Evolutionary conservation across 2,888 invertebrate species (phyloP).

Genomic region (Melanostoma mellinum): DNA sequence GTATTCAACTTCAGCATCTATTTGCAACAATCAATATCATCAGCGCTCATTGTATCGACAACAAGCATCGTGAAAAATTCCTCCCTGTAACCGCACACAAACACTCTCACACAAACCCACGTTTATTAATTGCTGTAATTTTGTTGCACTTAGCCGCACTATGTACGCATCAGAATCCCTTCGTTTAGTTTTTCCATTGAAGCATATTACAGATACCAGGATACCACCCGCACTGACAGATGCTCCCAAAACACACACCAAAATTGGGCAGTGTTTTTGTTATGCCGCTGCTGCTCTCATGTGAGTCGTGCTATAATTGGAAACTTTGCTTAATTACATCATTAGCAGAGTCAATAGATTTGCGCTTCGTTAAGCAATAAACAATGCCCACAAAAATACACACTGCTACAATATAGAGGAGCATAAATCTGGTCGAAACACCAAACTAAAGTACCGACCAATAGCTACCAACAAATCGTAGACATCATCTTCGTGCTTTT

Average conservation of each 20-base stretch:
- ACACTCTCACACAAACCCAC: neutral
- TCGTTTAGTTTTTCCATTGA: neutral
- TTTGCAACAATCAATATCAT: slow-evolving; percentile 53
- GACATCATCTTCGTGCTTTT: slow-evolving; percentile 64
- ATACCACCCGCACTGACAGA: slow-evolving; percentile 25
- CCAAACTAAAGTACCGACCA: slow-evolving; percentile 21
- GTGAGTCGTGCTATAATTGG: slow-evolving; percentile 61
- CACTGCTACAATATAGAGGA: slow-evolving; percentile 37
- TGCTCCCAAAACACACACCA: slow-evolving; percentile 17
- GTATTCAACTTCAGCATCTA: neutral
- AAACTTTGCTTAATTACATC: slow-evolving; percentile 78
- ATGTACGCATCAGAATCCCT: slow-evolving; percentile 4
- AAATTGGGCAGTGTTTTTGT: slow-evolving; percentile 10
- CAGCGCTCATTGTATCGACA: slow-evolving; percentile 29
- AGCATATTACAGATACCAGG: neutral
- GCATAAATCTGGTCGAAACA: slow-evolving; percentile 61
- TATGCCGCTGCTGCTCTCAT: slow-evolving; percentile 35
- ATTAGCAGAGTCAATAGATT: slow-evolving; percentile 80
- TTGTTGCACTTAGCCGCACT: slow-evolving; percentile 55
- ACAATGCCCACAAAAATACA: slow-evolving; percentile 65
- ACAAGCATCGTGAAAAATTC: slow-evolving; percentile 32
- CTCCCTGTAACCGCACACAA: slow-evolving; percentile 26
- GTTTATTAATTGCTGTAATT: slow-evolving; percentile 64
- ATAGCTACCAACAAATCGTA: slow-evolving; percentile 4
- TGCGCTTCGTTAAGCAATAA: slow-evolving; percentile 72